Base-by-base conservation (phyloP, 2,888 invertebrate genomes). In the Phyto melanocephala region DNA sequence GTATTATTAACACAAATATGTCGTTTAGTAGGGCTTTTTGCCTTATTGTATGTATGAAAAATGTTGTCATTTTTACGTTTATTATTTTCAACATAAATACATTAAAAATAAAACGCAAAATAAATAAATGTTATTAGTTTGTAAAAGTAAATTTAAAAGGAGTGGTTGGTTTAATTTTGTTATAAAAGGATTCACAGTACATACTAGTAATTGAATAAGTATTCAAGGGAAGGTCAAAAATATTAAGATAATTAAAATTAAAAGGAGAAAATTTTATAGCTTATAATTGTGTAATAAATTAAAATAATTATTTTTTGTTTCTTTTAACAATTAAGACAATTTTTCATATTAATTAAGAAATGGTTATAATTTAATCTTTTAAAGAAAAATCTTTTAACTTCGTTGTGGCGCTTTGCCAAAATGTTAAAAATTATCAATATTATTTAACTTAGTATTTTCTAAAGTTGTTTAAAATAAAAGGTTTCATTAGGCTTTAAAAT, bases 1-100 rank as follows among this genome's bases (percentile, higher is more conserved):
- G 79, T 72, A 42, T 72, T 67, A 72, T 67, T 67, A 79, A 72
- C 72, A 79, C 72, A 79, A 67, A 79, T 67, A 72, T 72, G 71
- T 60, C 52, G 35, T 67, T 65, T 58, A 13, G 33, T 20, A 28
- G 28, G 28, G 28, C 28, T n/a, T n/a, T 3, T 74, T 52, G 52
- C 7, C 17, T 17, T 8, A 40, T n/a, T n/a, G 3, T 40, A 40
- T 40, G 15, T 15, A 45, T 45, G 15, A 20, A 15, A 22, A 47
- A 47, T 7, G 7, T 20, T 17, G 2, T n/a, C 17, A 17, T 47
- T 1, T n/a, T 20, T 45, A 28, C 3, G 45, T 45, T 47, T 20
- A 11, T 37, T 20, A 47, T 22, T 37, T 37, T 47, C 17, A 47
- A 11, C 20, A 22, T 47, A 45, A 10, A 52, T 10, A n/a, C n/a